Conservation (phyloP, 2,888 invertebrate genomes). For the Bembecia ichneumoniformis region DNA sequence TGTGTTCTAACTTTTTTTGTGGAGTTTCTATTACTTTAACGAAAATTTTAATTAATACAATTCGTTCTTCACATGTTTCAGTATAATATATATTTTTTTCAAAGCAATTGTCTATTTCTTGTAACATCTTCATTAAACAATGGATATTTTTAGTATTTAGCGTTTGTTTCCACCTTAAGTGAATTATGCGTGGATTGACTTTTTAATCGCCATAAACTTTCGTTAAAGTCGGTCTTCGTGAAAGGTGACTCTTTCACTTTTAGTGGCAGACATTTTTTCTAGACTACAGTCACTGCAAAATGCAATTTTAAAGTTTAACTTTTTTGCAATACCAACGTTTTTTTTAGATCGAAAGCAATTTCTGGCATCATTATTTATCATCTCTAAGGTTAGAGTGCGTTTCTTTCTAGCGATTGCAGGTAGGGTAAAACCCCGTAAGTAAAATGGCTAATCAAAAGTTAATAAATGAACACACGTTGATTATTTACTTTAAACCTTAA, state of each 20-base stretch:
- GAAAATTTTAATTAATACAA: too few relatives aligned
- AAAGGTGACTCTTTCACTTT: not conserved
- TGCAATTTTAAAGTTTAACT: not conserved
- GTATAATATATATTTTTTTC: too few relatives aligned
- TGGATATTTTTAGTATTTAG: too few relatives aligned
- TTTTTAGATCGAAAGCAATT: not conserved
- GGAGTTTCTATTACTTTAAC: too few relatives aligned
- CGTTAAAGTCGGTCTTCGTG: not conserved
- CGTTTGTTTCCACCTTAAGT: too few relatives aligned
- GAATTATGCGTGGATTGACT: not conserved
- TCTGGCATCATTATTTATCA: not conserved
- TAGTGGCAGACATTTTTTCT: not conserved
- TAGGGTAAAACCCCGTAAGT: conserved; percentile 4
- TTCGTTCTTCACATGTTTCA: too few relatives aligned
- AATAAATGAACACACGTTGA: conserved; percentile 2
- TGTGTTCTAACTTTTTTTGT: too few relatives aligned
- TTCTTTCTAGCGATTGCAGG: not conserved
- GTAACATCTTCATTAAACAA: too few relatives aligned
- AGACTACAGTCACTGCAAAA: not conserved
- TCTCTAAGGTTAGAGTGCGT: too few relatives aligned
- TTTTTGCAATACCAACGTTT: not conserved
- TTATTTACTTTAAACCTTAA: conserved; percentile 1
- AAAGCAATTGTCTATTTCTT: too few relatives aligned
- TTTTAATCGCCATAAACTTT: not conserved
- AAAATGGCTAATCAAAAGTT: not conserved